phyloP scores from a whole-genome alignment of 2,888 invertebrate species.

The Antheraea yamamai region DNA sequence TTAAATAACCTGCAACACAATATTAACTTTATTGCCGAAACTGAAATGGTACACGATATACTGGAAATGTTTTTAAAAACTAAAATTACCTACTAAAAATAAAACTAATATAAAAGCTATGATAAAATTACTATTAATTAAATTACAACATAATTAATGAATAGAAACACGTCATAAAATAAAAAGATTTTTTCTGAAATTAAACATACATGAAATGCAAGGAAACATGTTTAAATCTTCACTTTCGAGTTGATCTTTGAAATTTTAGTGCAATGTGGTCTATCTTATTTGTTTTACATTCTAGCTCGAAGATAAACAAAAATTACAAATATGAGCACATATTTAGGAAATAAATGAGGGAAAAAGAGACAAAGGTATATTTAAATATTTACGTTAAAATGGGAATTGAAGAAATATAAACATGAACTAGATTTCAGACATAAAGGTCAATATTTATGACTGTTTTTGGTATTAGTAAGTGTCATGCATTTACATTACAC shows the following conservation, averaged over 20 bases:
- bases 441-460: too few relatives aligned
- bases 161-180: background rate
- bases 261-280: background rate
- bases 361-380: background rate
- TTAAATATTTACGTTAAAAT: background rate
- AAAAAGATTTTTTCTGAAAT: background rate
- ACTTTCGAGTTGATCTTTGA: background rate
- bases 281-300: too few relatives aligned
- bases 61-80: background rate
- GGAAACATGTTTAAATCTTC: background rate
- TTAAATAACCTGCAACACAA: background rate
- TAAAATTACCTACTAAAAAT: constrained; percentile 6
- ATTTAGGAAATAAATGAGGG: background rate
- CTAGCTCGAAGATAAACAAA: background rate
- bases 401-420: background rate
- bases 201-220: background rate
- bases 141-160: background rate
- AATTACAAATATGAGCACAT: background rate
- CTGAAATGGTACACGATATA: background rate
- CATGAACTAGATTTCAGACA: too few relatives aligned
- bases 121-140: background rate
- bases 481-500: too few relatives aligned
- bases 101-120: background rate
- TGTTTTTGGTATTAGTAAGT: too few relatives aligned
- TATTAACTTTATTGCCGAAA: background rate